phyloP scores from a whole-genome alignment of 2,888 invertebrate species.

The Drosophila paramelanica region DNA sequence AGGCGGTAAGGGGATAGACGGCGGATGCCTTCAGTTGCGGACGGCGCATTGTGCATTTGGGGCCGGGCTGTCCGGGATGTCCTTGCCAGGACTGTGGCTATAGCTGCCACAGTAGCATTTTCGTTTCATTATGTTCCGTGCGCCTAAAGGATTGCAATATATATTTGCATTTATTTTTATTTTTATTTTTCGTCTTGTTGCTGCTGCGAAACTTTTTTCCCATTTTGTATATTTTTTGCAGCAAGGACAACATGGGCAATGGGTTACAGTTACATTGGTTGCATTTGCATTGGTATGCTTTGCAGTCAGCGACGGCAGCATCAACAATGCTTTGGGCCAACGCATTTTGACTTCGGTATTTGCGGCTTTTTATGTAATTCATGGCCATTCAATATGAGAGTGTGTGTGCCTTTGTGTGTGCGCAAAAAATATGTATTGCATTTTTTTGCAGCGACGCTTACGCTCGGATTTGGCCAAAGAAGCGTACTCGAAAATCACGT shows the following conservation, averaged over 20 bases:
- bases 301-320: constrained; percentile 41
- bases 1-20: neutral
- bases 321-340: constrained; percentile 65
- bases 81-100: constrained; percentile 39
- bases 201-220: neutral
- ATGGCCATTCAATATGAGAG: constrained; percentile 66
- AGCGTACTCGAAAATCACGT: constrained; percentile 69
- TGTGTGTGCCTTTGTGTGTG: constrained; percentile 20
- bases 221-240: constrained; percentile 20
- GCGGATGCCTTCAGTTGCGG: constrained; percentile 48
- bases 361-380: constrained; percentile 81
- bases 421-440: constrained; percentile 37
- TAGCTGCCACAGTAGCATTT: constrained; percentile 72
- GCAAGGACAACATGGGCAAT: constrained; percentile 51
- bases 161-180: constrained; percentile 70
- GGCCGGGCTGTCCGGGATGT: constrained; percentile 26
- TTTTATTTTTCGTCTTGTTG: constrained; percentile 6
- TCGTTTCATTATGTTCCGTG: constrained; percentile 82
- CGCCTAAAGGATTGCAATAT: constrained; percentile 82
- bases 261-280: constrained; percentile 47
- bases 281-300: constrained; percentile 65
- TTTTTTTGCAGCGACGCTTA: constrained; percentile 46
- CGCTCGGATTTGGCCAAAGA: constrained; percentile 68
- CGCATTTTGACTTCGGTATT: constrained; percentile 80
- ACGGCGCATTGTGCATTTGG: constrained; percentile 58